Base-by-base conservation (phyloP, 2,797 vertebrate species). In the Semaprochilodus insignis region DNA sequence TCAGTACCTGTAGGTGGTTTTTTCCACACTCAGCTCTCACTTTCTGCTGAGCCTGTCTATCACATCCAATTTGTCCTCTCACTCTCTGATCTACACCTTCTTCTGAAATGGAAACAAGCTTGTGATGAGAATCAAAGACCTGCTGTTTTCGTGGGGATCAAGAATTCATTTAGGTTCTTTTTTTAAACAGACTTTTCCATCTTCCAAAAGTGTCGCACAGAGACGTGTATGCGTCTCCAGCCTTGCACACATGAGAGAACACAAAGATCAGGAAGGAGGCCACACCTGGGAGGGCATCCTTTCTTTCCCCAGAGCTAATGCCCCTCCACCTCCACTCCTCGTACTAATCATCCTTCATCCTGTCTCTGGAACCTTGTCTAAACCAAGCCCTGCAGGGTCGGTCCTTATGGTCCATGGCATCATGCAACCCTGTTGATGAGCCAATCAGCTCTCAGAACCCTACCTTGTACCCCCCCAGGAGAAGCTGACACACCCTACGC, bases 371-470 rank as follows among this genome's bases (percentile, higher is more conserved):
- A 65, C 66, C 27, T 83, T 81, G 51, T 74, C 69, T 72, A 74
- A 66, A 80, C 63, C 44, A 75, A 77, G 57, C 36, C 60, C 70
- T 44, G 34, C 44, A 34, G 31, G 7, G 62, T 78, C 54, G 40
- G 6, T 51, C 27, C 60, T 80, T 77, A 21, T 77, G 74, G 59
- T 83, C 60, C 66, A 57, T 21, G 65, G 51, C 66, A 78, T 40
- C 4, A 62, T 55, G 77, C 51, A 48, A 54, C 25, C 59, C 77
- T 76, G 60, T 31, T 67, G n/a, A 59, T 71, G 87, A 48, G 59
- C 82, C 87, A 85, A 88, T 86, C 82, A 83, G 14, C 70, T 83
- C 74, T 81, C 63, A 31, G 75, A 83, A 52, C 31, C 17, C 51
- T 66, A 80, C 57, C 48, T 59, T 57, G 73, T 3, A 31, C 31